These are phyloP conservation scores for Phalacrocorax brasilianus DNA, from an alignment of 2,113 vertebrate genomes.

Conservation along the genomic window DNA sequence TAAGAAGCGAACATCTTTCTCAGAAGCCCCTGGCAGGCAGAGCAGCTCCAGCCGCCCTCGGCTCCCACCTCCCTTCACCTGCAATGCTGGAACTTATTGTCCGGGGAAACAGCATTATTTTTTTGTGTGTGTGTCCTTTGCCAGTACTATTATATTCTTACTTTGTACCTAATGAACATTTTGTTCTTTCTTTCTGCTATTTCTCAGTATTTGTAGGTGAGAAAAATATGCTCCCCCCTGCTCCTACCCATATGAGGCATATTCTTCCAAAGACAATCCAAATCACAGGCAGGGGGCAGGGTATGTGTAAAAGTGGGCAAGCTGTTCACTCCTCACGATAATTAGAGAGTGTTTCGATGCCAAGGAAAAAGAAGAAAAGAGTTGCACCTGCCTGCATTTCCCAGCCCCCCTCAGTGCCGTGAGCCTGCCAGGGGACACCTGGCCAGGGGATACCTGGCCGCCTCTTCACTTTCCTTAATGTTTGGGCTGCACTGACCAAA, in stretches of 20 bases:
- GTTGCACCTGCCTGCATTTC: constrained; percentile 18
- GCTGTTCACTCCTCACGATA: constrained; percentile 38
- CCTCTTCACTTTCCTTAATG: not conserved
- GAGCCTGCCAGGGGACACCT: not conserved
- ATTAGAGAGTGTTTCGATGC: constrained; percentile 11
- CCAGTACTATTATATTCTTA: not conserved
- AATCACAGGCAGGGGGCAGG: constrained; percentile 57
- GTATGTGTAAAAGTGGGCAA: constrained; percentile 60
- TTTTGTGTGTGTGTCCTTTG: not conserved
- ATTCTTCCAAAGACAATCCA: constrained; percentile 45
- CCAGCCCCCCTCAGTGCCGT: not conserved
- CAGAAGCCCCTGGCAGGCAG: not conserved
- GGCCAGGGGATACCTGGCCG: not conserved
- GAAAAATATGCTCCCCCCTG: not conserved
- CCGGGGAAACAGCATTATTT: not conserved
- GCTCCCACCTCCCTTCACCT: not conserved
- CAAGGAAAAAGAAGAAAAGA: constrained; percentile 39
- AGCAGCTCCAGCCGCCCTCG: not conserved
- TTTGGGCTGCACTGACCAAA: not conserved
- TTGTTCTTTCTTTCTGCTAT: not conserved
- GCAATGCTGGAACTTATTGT: not conserved
- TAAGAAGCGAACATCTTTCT: not conserved
- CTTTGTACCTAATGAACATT: not conserved
- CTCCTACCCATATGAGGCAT: not conserved
- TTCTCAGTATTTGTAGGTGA: constrained; percentile 2